These are phyloP conservation scores for Paguma larvata DNA, from an alignment of 2,797 vertebrate species.

Conservation along the genomic window DNA sequence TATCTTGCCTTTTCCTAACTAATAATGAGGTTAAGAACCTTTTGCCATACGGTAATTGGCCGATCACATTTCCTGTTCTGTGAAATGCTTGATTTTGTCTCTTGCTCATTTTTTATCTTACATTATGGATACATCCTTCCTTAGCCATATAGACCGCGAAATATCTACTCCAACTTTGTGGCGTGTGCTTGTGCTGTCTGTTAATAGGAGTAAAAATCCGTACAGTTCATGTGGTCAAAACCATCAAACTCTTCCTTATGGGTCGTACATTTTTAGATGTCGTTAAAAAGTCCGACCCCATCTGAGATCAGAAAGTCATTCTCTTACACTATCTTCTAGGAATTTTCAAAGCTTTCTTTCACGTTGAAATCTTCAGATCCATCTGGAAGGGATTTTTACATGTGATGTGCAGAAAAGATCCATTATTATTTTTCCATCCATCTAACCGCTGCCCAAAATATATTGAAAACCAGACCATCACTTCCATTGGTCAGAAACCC, in stretches of 20 bases:
- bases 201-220: neutral
- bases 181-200: neutral
- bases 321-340: neutral
- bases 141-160: neutral
- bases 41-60: neutral
- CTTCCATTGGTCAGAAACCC: neutral
- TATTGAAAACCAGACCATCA: neutral
- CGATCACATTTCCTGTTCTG: neutral
- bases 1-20: neutral
- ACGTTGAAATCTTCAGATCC: constrained; percentile 3
- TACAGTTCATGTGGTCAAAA: neutral
- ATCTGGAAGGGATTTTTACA: neutral
- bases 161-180: neutral
- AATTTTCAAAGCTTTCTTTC: neutral
- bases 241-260: neutral
- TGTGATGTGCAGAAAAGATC: neutral
- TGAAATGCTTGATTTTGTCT: neutral
- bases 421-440: neutral
- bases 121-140: neutral
- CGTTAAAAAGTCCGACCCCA: neutral
- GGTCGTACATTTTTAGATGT: neutral
- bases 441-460: neutral
- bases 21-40: neutral
- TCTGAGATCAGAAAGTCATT: neutral
- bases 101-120: neutral